Conservation (phyloP, 1,140 invertebrate genomes). For the Penaeus vannamei region DNA sequence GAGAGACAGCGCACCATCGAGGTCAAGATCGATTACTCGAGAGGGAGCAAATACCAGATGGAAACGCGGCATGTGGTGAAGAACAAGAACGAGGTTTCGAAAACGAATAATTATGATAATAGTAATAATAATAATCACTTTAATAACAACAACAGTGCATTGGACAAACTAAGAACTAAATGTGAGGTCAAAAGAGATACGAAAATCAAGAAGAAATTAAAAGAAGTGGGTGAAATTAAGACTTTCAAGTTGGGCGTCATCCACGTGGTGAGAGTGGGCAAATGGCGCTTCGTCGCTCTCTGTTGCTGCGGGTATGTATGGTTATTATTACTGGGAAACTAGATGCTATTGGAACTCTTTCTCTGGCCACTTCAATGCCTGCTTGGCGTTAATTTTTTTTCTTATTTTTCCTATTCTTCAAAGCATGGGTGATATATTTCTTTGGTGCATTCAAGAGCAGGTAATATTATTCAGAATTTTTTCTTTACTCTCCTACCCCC, state of each 20-base stretch:
- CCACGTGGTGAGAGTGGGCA: conserved; percentile 61
- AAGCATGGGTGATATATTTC: no score
- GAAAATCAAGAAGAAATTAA: conserved; percentile 45
- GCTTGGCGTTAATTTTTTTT: no score
- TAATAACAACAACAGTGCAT: background rate
- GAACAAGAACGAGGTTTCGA: conserved; percentile 19
- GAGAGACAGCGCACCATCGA: conserved; percentile 66
- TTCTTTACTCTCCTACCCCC: no score
- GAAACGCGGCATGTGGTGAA: conserved; percentile 53
- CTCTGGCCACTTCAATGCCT: no score
- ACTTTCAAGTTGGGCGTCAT: conserved; percentile 58
- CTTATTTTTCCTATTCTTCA: no score
- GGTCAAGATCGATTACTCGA: conserved; percentile 67
- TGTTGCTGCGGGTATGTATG: conserved; percentile 64
- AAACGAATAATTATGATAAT: conserved; percentile 17
- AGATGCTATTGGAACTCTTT: background rate
- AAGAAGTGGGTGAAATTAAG: conserved; percentile 64
- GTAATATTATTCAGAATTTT: no score
- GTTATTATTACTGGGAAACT: background rate
- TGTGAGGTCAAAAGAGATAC: conserved; percentile 38
- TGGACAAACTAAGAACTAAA: background rate
- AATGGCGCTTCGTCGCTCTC: conserved; percentile 65
- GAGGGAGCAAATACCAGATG: conserved; percentile 67
- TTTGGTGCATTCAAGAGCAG: no score
- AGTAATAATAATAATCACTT: background rate